Evolutionary conservation across 30 jellyfish, hydroid and myxozoan species (phyloP).

Genomic region (Rhopilema esculentum): DNA sequence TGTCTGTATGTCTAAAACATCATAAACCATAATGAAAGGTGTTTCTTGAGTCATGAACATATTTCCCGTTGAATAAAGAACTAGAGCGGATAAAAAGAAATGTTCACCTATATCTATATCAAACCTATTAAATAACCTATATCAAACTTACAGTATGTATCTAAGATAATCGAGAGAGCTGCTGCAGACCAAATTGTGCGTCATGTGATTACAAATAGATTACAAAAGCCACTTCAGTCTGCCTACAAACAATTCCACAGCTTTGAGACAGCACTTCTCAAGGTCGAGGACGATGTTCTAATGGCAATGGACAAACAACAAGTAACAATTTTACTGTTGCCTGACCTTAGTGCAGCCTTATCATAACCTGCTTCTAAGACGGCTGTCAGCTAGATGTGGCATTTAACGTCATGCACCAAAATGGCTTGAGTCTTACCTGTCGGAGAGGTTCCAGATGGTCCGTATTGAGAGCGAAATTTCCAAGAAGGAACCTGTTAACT

Average conservation of each 20-base stretch:
- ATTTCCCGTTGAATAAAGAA: no score
- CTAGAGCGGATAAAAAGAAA: no score
- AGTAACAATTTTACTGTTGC: slow-evolving; percentile 49
- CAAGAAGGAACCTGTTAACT: slow-evolving; percentile 23
- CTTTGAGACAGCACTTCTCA: slow-evolving; percentile 49
- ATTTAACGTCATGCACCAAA: slow-evolving; percentile 27
- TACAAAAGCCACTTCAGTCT: slow-evolving; percentile 51
- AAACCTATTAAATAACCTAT: slow-evolving; percentile 55
- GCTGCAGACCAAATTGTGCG: slow-evolving; percentile 46
- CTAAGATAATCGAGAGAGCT: slow-evolving; percentile 63
- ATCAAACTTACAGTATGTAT: slow-evolving; percentile 58
- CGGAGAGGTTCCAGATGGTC: slow-evolving; percentile 48
- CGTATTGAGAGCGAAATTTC: slow-evolving; percentile 15
- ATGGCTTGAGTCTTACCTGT: slow-evolving; percentile 60
- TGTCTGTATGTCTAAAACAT: no score
- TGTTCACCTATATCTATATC: no score
- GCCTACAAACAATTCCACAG: slow-evolving; percentile 64
- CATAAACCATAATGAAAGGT: no score
- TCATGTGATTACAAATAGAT: slow-evolving; percentile 39
- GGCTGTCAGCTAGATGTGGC: slow-evolving; percentile 54
- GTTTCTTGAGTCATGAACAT: no score
- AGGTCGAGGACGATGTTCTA: slow-evolving; percentile 40
- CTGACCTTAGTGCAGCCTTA: slow-evolving; percentile 68
- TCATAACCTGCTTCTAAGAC: slow-evolving; percentile 46
- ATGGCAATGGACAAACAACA: slow-evolving; percentile 47